Conservation (phyloP, 1,140 invertebrate species). For the Linepithema humile region DNA sequence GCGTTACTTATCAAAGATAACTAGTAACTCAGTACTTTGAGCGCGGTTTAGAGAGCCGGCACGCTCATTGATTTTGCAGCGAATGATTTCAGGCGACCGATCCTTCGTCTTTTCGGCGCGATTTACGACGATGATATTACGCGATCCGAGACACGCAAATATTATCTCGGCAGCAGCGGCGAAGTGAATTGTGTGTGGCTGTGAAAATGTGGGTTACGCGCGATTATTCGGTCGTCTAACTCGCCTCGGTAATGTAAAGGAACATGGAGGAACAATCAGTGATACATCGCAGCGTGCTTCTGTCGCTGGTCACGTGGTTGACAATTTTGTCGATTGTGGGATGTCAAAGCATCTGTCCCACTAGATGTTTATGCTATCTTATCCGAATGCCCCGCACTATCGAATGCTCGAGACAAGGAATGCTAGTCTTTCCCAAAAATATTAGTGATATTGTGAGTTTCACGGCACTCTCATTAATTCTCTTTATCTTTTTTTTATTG, state of each 20-base stretch:
- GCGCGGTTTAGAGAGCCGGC: constrained; percentile 42
- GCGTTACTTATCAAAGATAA: constrained; percentile 74
- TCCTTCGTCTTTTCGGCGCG: no score
- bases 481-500: background rate
- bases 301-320: constrained; percentile 2
- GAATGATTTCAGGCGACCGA: background rate
- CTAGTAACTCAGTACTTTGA: constrained; percentile 68
- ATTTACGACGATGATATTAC: background rate
- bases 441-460: constrained; percentile 72
- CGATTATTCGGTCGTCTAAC: constrained; percentile 18
- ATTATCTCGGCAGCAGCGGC: background rate
- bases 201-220: constrained; percentile 44
- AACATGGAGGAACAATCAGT: constrained; percentile 48
- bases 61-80: constrained; percentile 23
- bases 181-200: background rate
- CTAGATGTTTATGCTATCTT: constrained; percentile 70
- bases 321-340: constrained; percentile 16
- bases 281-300: background rate
- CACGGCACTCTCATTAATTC: background rate
- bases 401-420: constrained; percentile 64
- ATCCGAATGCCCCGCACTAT: constrained; percentile 63
- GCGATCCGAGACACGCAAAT: background rate
- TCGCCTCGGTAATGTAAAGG: background rate
- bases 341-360: constrained; percentile 63
- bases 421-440: constrained; percentile 71